Conservation (phyloP, 2,113 vertebrate genomes). For the Lucifuga dentata region DNA sequence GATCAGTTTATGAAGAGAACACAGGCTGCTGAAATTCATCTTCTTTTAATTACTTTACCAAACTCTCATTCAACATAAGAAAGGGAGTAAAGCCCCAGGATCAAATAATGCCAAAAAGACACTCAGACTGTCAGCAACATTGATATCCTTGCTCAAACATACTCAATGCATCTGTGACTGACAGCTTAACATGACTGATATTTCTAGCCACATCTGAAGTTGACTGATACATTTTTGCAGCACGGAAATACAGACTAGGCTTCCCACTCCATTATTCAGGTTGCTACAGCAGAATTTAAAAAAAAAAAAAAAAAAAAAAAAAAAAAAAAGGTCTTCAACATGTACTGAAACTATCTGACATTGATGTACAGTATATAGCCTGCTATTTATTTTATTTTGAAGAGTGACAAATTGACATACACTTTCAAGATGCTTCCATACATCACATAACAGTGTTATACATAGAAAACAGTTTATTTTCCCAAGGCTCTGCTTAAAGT, state of each 20-base stretch:
- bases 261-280: constrained; percentile 14
- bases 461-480: constrained; percentile 39
- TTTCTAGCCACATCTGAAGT: constrained; percentile 10
- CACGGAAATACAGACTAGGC: constrained; percentile 24
- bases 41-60: neutral
- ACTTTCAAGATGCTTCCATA: constrained; percentile 25
- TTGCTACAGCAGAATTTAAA: constrained; percentile 2
- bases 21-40: constrained; percentile 14
- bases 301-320: no score
- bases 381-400: constrained; percentile 38
- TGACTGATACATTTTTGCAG: constrained; percentile 23
- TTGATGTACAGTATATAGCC: no score
- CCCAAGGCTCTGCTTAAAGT: constrained; percentile 43
- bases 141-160: constrained; percentile 24
- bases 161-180: neutral
- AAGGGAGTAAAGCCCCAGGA: neutral
- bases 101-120: constrained; percentile 16
- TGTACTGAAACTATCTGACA: constrained; percentile 36
- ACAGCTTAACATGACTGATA: constrained; percentile 21
- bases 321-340: constrained; percentile 26
- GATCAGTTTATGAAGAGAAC: constrained; percentile 23
- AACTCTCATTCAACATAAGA: neutral
- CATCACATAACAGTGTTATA: neutral
- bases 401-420: constrained; percentile 17
- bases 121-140: neutral